phyloP scores from a whole-genome alignment of 2,113 vertebrate species.

The Heterochromis multidens region DNA sequence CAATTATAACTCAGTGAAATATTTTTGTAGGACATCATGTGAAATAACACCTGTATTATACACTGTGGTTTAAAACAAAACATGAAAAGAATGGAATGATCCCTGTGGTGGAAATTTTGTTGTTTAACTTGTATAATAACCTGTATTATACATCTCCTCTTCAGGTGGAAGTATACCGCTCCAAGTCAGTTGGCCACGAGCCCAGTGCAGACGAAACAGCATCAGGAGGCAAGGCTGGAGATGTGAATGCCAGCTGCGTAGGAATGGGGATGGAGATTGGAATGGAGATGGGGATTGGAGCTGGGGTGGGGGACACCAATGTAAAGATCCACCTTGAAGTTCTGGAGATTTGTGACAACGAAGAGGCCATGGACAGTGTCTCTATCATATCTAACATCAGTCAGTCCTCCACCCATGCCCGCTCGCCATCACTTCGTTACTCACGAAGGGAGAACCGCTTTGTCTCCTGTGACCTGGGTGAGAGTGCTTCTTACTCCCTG shows the following conservation, averaged over 20 bases:
- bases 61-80: background rate
- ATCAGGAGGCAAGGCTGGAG: slow-evolving; percentile 19
- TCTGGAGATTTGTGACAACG: slow-evolving; percentile 93
- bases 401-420: slow-evolving; percentile 89
- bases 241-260: slow-evolving; percentile 51
- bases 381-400: slow-evolving; percentile 98
- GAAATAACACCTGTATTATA: background rate
- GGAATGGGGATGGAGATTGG: slow-evolving; percentile 60
- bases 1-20: background rate
- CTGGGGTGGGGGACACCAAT: slow-evolving; percentile 83
- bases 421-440: slow-evolving; percentile 93
- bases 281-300: slow-evolving; percentile 53
- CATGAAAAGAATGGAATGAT: background rate
- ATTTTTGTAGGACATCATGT: background rate
- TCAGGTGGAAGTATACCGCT: slow-evolving; percentile 91
- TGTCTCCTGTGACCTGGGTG: slow-evolving; percentile 92
- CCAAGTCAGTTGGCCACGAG: slow-evolving; percentile 95
- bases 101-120: background rate
- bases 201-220: slow-evolving; percentile 82
- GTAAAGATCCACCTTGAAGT: slow-evolving; percentile 98
- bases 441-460: slow-evolving; percentile 95
- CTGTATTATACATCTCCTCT: background rate
- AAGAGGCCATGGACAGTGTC: slow-evolving; percentile 94
- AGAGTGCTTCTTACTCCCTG: slow-evolving; percentile 93
- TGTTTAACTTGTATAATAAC: background rate